Percentiles rank a stretch among this genome's conserved stretches.
Evolutionary conservation across 2,113 vertebrate species (phyloP).

Genomic region (Dromaius novaehollandiae): DNA sequence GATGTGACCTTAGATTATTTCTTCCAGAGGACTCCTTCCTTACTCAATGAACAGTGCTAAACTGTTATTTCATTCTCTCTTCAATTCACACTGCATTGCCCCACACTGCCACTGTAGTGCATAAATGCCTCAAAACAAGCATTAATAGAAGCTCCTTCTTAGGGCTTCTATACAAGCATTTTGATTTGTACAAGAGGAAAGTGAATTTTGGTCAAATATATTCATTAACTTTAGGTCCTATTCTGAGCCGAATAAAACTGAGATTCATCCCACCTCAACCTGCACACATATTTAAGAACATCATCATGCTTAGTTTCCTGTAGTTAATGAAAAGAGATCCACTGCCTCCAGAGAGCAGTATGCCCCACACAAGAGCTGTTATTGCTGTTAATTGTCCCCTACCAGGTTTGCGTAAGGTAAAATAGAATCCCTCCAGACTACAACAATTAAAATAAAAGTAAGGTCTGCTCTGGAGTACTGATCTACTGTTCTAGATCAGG

Average conservation of each 20-base stretch:
- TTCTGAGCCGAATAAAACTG: not conserved
- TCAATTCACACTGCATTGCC: not conserved
- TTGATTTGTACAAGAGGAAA: not conserved
- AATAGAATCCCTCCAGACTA: not conserved
- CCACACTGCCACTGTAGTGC: not conserved
- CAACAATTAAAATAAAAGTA: not conserved
- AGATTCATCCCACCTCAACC: not conserved
- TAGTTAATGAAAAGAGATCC: not conserved
- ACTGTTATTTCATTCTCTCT: not conserved
- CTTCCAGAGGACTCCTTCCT: not conserved
- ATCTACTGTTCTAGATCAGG: not conserved
- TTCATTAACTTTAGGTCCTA: not conserved
- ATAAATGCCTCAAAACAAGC: not conserved
- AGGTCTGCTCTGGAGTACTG: not conserved
- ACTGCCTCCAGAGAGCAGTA: not conserved
- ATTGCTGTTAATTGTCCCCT: not conserved
- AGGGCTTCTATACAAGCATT: not conserved
- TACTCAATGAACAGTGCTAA: not conserved
- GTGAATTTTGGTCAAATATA: accelerated
- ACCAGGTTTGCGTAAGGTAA: not conserved
- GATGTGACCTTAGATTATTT: not conserved
- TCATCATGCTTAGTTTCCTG: not conserved
- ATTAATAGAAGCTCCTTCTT: not conserved
- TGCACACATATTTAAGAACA: not conserved
- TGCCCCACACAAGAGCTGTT: not conserved